Conservation (phyloP, 23 tunicate genomes). For the Halocynthia roretzi region DNA sequence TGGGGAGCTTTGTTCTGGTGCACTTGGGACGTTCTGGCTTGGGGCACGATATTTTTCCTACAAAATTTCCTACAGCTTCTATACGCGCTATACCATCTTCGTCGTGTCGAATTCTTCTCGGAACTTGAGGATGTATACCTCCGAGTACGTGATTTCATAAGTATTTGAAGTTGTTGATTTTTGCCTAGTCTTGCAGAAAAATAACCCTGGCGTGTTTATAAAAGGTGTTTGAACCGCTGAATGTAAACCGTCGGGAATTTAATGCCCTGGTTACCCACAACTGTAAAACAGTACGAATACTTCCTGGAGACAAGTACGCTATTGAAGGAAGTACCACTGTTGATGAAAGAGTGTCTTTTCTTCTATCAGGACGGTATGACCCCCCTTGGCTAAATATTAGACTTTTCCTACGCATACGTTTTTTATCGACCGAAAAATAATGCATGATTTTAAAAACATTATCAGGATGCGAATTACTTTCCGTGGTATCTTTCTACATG, state of each 20-base stretch:
- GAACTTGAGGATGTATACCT: constrained; percentile 57
- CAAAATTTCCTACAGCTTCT: constrained; percentile 52
- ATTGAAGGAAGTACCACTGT: constrained; percentile 81
- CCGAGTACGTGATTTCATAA: constrained; percentile 30
- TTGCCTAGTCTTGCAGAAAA: not conserved
- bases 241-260: constrained; percentile 54
- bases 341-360: constrained; percentile 76
- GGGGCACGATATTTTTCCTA: constrained; percentile 53
- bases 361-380: constrained; percentile 67
- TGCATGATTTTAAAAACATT: not conserved
- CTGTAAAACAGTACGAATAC: constrained; percentile 83
- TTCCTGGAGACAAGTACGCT: constrained; percentile 84
- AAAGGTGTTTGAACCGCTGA: constrained; percentile 68
- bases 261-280: constrained; percentile 58
- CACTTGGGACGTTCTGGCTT: constrained; percentile 56
- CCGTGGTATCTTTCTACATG: constrained; percentile 61
- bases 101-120: constrained; percentile 40
- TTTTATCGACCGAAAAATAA: not conserved
- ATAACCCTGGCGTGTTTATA: not conserved
- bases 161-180: not conserved
- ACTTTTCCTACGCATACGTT: no score
- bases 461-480: constrained; percentile 69
- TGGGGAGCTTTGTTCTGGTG: constrained; percentile 90
- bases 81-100: constrained; percentile 35
- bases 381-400: not conserved